Evolutionary conservation across 1,140 invertebrate genomes (phyloP).

Genomic region (Agraylea sexmaculata): DNA sequence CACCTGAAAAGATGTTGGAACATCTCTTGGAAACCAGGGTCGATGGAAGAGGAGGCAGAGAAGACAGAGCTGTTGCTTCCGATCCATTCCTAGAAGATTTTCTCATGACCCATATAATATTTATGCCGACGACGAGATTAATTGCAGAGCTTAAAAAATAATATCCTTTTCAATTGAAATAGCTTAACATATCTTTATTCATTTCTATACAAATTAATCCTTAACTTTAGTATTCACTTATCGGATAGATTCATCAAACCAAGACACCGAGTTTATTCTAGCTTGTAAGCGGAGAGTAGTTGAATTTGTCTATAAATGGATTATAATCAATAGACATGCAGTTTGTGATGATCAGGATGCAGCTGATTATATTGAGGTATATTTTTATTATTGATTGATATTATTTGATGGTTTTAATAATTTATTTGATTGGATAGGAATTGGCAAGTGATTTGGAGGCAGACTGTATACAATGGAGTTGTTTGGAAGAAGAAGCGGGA

Average conservation of each 20-base stretch:
- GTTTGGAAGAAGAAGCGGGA: conserved; percentile 49
- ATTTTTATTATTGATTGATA: conserved; percentile 11
- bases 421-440: too few species aligned
- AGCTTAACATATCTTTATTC: conserved; percentile 6
- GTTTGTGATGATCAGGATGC: conserved; percentile 64
- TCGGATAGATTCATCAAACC: conserved; percentile 42
- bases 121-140: conserved; percentile 67
- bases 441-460: conserved; percentile 55
- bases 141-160: conserved; percentile 64
- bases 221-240: conserved; percentile 41
- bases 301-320: conserved; percentile 70
- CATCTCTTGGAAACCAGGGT: conserved; percentile 74
- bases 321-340: conserved; percentile 54
- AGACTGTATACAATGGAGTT: conserved; percentile 34
- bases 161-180: conserved; percentile 50
- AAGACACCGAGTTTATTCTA: conserved; percentile 61
- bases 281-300: conserved; percentile 65
- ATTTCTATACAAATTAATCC: conserved; percentile 24
- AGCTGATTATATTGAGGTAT: conserved; percentile 58
- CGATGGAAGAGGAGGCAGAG: conserved; percentile 42
- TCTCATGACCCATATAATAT: conserved; percentile 76
- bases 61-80: conserved; percentile 24
- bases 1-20: conserved; percentile 78
- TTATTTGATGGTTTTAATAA: background rate
- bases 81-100: conserved; percentile 78